These are phyloP conservation scores for Puma concolor DNA, from an alignment of 2,113 vertebrate genomes.

Conservation along the genomic window DNA sequence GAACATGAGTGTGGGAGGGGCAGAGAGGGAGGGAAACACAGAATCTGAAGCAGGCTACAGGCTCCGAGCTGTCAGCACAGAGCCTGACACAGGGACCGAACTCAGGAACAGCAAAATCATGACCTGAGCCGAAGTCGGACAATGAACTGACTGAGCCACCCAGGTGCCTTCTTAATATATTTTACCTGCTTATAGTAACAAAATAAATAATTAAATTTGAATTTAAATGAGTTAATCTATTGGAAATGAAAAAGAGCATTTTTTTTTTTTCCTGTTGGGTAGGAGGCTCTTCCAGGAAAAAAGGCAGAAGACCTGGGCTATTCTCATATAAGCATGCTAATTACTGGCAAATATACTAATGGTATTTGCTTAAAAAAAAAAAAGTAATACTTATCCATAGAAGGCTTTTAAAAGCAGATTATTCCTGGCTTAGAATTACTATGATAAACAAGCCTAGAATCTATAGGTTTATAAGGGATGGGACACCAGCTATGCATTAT, in stretches of 20 bases:
- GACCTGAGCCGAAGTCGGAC: too few species aligned
- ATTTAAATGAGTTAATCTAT: not conserved
- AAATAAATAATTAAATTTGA: not conserved
- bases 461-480: not conserved
- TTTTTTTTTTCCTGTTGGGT: not conserved
- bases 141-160: too few species aligned
- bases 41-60: too few species aligned
- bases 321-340: not conserved
- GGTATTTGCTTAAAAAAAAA: not conserved
- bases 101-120: too few species aligned
- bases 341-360: not conserved
- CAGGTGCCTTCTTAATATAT: not conserved
- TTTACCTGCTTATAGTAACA: not conserved
- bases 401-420: not conserved
- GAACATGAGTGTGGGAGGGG: too few species aligned
- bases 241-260: not conserved
- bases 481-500: not conserved
- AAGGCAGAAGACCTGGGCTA: not conserved
- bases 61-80: too few species aligned
- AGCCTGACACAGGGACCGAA: too few species aligned
- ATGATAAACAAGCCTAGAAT: not conserved
- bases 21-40: too few species aligned
- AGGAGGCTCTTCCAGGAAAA: not conserved
- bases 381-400: not conserved
- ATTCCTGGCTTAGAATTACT: not conserved